Evolutionary conservation across 2,113 vertebrate species (phyloP).

Genomic region (Arvicanthis niloticus): DNA sequence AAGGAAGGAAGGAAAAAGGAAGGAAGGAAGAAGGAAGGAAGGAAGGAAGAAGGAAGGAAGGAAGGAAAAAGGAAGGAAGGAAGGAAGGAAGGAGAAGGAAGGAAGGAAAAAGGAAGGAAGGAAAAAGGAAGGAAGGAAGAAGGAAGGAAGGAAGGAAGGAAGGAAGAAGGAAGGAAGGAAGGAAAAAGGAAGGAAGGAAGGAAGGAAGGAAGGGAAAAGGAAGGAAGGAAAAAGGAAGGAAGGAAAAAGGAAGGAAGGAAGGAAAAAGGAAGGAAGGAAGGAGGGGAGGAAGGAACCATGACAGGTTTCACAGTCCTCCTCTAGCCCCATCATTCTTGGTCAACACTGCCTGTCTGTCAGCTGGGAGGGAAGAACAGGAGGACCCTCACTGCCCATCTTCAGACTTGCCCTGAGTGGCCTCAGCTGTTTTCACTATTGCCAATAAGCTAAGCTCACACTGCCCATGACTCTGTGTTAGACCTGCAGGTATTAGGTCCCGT

Average conservation of each 20-base stretch:
- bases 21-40: too few species aligned
- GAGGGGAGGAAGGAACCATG: background rate
- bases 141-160: too few species aligned
- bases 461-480: background rate
- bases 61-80: too few species aligned
- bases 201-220: too few species aligned
- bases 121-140: too few species aligned
- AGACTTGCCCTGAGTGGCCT: background rate
- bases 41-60: too few species aligned
- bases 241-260: background rate
- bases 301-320: background rate
- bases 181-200: too few species aligned
- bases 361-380: background rate
- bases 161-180: too few species aligned
- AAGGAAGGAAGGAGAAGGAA: too few species aligned
- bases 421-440: background rate
- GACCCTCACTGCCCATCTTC: accelerated
- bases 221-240: accelerated
- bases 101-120: too few species aligned
- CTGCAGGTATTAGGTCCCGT: too few species aligned
- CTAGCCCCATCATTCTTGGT: accelerated
- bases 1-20: background rate
- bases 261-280: too few species aligned
- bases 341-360: accelerated
- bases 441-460: background rate